Evolutionary conservation across 2,888 invertebrate species (phyloP).

Genomic region (Ophion costatus): DNA sequence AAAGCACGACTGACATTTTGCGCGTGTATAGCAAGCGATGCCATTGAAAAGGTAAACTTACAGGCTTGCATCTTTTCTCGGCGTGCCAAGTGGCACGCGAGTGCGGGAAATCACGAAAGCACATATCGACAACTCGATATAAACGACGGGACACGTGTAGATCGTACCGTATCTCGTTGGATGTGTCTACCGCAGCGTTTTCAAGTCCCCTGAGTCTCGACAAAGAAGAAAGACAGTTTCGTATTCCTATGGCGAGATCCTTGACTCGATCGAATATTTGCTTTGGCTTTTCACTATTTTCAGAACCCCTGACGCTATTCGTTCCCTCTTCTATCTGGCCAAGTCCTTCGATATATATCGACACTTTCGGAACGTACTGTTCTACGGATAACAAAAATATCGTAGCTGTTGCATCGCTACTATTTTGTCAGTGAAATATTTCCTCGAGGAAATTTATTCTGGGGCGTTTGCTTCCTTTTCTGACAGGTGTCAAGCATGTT

Average conservation of each 20-base stretch:
- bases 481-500: too few relatives aligned
- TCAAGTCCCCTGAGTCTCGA: slow-evolving; percentile 5
- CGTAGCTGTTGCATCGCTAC: slow-evolving; percentile 11
- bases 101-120: slow-evolving; percentile 8
- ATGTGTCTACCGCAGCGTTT: slow-evolving; percentile 24
- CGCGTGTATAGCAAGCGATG: background rate
- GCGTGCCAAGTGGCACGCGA: background rate
- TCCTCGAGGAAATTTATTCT: background rate
- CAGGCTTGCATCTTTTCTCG: background rate
- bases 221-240: slow-evolving; percentile 16
- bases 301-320: background rate
- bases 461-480: background rate
- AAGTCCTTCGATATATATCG: slow-evolving; percentile 21
- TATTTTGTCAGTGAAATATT: background rate
- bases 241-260: slow-evolving; percentile 34
- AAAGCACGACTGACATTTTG: background rate
- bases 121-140: slow-evolving; percentile 48
- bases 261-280: slow-evolving; percentile 29
- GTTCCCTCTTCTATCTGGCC: slow-evolving; percentile 7
- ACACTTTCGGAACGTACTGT: background rate
- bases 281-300: slow-evolving; percentile 1
- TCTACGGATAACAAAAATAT: background rate
- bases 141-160: slow-evolving; percentile 20
- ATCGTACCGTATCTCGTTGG: slow-evolving; percentile 11
- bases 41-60: background rate